Base-by-base conservation (phyloP, 2,888 invertebrate species). In the Clepsis dumicolana region DNA sequence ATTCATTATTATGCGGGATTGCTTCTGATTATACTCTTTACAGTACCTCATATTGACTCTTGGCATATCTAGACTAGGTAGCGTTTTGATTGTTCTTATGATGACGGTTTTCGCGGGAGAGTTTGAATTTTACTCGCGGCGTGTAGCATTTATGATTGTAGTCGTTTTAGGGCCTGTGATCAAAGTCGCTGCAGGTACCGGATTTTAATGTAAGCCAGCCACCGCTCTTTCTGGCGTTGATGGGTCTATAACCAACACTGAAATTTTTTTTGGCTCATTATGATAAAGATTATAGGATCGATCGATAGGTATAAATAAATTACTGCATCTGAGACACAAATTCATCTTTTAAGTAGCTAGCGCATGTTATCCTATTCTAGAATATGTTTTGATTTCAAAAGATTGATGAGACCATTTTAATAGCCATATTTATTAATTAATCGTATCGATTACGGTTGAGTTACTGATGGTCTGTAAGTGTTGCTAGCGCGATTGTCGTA, bases 1-100 rank as follows among this genome's bases (percentile, higher is more conserved):
- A 53, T 59, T 65, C 35, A 59, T 52, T 27, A 48, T 53, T 29
- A 14, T 32, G 60, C 41, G 44, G 53, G 54, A 29, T 52, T 29
- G 50, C 48, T 59, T 38, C 21, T 56, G 52, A 59, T 59, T 29
- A 29, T 29, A 12, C 10, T 48, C 1, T 18, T 44, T 18, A 12
- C 3, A 10, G 21, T 21, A 18, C 7, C 4, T 10, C 21, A 10
- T 48, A 10, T 12, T 48, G 8, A 5, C 21, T 48, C 10, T 21
- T 44, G 44, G 44, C 7, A 18, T 18, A 38, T 5, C 38, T 38
- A 38, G 38, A 44, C 38, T 38, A 38, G 38, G 18, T 44, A 44
- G 38, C 16, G 38, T n/a, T 1, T 44, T 44, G 16, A 18, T 44
- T 44, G 44, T 44, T 41, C n/a, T n/a, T 29, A 4, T 29, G 29